A percentile compares a stretch with the other conserved stretches of the same genome.
Conservation (phyloP, 2,113 vertebrate genomes). For the Caloenas nicobarica region DNA sequence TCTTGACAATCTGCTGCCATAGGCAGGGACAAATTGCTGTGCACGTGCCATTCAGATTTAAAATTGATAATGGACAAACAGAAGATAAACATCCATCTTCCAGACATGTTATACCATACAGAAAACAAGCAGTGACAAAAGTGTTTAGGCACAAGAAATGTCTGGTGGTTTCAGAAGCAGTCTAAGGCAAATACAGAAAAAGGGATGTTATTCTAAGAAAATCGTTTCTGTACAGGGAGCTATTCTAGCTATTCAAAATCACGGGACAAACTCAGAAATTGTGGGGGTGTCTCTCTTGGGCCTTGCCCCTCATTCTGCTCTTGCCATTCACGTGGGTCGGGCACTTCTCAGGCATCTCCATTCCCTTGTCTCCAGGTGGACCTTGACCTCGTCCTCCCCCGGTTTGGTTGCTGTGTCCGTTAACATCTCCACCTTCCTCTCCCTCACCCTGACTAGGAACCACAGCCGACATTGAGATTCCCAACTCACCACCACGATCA, state of each 20-base stretch:
- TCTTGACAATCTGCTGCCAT: not conserved
- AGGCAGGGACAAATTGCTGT: constrained; percentile 5
- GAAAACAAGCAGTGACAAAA: constrained; percentile 9
- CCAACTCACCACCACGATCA: not conserved
- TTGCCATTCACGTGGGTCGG: not conserved
- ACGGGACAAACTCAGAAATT: not conserved
- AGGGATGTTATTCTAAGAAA: not conserved
- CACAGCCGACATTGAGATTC: not conserved
- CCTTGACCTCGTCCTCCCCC: not conserved
- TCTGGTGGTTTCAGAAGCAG: not conserved
- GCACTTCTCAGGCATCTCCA: not conserved
- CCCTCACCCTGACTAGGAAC: not conserved
- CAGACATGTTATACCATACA: not conserved
- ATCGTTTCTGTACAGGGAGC: not conserved
- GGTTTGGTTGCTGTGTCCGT: not conserved
- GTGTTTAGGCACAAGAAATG: not conserved
- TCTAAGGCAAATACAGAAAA: not conserved
- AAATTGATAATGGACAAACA: constrained; percentile 31
- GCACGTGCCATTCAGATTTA: not conserved
- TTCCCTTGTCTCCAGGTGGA: not conserved
- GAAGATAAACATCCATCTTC: constrained; percentile 25
- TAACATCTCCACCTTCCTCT: not conserved
- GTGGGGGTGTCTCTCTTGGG: not conserved
- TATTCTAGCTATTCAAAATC: not conserved
- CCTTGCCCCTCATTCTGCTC: not conserved